A percentile compares a stretch with the other conserved stretches of the same genome.
Evolutionary conservation across 35 echinoderm and acorn worm genomes (phyloP).

Genomic region (Stichopus chloronotus): DNA sequence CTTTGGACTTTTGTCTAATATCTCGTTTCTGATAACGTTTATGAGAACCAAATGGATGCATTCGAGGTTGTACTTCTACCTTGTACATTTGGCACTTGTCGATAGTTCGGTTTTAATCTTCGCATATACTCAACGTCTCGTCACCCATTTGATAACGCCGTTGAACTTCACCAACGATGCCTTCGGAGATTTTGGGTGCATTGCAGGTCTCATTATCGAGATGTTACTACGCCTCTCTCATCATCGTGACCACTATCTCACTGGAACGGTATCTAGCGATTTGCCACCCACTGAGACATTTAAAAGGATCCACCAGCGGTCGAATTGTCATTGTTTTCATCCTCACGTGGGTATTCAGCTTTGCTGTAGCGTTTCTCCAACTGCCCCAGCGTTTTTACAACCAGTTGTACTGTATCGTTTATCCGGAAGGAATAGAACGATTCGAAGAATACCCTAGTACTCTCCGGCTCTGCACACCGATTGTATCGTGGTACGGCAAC

Average conservation of each 20-base stretch:
- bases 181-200: neutral
- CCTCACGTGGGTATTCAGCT: constrained; percentile 15
- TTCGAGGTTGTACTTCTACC: neutral
- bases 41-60: constrained; percentile 16
- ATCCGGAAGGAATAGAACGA: neutral
- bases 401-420: constrained; percentile 22
- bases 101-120: neutral
- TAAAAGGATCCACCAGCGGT: neutral
- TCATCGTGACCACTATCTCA: neutral
- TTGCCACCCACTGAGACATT: constrained; percentile 14
- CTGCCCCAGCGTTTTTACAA: constrained; percentile 3
- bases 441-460: neutral
- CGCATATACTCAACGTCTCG: neutral
- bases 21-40: neutral
- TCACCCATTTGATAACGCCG: neutral
- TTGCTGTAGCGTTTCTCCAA: neutral
- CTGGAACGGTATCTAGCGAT: constrained; percentile 14
- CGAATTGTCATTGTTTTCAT: neutral
- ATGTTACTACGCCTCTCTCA: constrained; percentile 13
- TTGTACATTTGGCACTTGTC: neutral
- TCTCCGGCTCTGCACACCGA: neutral
- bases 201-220: neutral
- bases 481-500: neutral
- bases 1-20: neutral
- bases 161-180: neutral